A percentile compares a stretch with the other conserved stretches of the same genome.
Evolutionary conservation across 2,797 vertebrate genomes (phyloP).

Genomic region (Artibeus lituratus): DNA sequence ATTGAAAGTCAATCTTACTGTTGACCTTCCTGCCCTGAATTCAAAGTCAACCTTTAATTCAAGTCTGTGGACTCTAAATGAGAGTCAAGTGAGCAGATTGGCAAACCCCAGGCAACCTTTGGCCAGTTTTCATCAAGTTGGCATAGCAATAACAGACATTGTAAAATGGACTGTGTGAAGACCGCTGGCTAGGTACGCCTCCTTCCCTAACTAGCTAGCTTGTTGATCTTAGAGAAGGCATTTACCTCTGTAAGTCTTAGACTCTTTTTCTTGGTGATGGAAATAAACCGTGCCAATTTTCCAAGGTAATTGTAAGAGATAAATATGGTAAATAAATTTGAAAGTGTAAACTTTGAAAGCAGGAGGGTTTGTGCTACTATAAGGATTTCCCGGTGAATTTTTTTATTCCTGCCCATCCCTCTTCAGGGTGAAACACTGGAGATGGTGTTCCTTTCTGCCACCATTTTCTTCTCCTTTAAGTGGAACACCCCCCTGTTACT

Average conservation of each 20-base stretch:
- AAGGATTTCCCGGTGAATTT: neutral
- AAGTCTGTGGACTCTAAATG: neutral
- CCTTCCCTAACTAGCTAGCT: neutral
- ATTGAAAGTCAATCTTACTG: neutral
- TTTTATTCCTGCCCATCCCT: fast-evolving
- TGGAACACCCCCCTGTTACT: neutral
- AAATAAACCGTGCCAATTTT: neutral
- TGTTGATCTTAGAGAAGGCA: neutral
- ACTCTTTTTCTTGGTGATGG: neutral
- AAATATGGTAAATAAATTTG: neutral
- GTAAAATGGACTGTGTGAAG: neutral
- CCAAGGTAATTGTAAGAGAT: neutral
- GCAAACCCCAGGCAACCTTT: neutral
- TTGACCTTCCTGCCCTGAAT: neutral
- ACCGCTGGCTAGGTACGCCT: neutral
- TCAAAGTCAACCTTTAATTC: neutral
- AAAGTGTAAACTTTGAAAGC: neutral
- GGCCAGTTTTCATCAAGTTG: neutral
- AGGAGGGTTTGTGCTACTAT: neutral
- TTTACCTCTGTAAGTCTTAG: neutral
- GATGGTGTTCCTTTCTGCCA: neutral
- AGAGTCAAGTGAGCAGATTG: neutral
- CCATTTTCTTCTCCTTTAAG: neutral
- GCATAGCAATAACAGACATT: too few relatives aligned
- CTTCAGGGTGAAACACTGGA: neutral